phyloP scores from a whole-genome alignment of 2,888 invertebrate genomes.

The Geotrupes spiniger region DNA sequence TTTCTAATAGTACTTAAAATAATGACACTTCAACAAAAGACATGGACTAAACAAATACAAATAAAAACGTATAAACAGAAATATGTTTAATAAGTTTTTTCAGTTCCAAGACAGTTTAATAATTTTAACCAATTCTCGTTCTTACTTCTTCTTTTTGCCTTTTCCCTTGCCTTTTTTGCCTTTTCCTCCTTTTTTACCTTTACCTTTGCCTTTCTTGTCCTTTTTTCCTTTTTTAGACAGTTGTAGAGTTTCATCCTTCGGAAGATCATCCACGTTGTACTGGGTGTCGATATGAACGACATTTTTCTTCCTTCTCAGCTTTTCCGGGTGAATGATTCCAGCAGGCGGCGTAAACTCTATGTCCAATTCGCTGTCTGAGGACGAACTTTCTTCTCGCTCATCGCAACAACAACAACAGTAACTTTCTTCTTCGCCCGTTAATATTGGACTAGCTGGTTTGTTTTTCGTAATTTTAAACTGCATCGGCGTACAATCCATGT shows the following conservation, averaged over 20 bases:
- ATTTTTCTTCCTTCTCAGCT: constrained; percentile 47
- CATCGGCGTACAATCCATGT: constrained; percentile 66
- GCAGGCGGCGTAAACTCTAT: constrained; percentile 72
- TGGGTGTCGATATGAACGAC: constrained; percentile 61
- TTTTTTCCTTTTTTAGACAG: constrained; percentile 15
- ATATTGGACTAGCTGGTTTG: constrained; percentile 47
- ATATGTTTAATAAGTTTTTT: constrained; percentile 8
- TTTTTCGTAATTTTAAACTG: constrained; percentile 66
- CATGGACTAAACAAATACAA: constrained; percentile 10
- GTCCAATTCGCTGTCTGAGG: constrained; percentile 64
- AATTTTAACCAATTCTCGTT: no score
- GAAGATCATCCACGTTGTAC: constrained; percentile 58
- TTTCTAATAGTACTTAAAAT: constrained; percentile 8
- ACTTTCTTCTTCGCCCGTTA: constrained; percentile 54
- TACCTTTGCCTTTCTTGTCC: constrained; percentile 21
- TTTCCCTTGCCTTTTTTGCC: constrained; percentile 22
- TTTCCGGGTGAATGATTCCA: constrained; percentile 61
- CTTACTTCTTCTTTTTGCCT: neutral
- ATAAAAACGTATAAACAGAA: constrained; percentile 13
- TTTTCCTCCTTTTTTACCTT: constrained; percentile 23
- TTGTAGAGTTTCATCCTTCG: constrained; percentile 39
- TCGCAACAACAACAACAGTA: constrained; percentile 46
- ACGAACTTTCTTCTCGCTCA: constrained; percentile 52
- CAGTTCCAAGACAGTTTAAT: no score
- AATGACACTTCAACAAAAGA: constrained; percentile 7